These are phyloP conservation scores for Synanceia verrucosa DNA, from an alignment of 2,797 vertebrate genomes.

Conservation along the genomic window DNA sequence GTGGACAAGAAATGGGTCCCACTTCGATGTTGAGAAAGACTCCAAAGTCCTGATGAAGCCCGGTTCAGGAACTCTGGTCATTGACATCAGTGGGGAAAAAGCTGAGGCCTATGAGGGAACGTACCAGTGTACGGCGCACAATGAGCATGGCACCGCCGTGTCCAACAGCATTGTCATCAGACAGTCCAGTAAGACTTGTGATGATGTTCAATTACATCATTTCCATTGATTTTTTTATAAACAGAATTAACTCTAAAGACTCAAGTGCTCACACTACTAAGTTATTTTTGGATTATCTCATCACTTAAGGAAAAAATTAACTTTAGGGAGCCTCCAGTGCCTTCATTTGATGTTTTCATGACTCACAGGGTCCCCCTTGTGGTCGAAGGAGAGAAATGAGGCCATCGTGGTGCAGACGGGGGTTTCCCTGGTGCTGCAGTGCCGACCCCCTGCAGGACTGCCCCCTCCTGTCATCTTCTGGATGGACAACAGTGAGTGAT, in stretches of 20 bases:
- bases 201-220: neutral
- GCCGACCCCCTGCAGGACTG: conserved; percentile 92
- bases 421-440: conserved; percentile 89
- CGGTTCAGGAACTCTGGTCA: conserved; percentile 90
- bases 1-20: conserved; percentile 95
- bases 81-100: conserved; percentile 93
- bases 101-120: conserved; percentile 93
- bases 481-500: conserved; percentile 97
- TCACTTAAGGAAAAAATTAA: too few species aligned
- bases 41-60: conserved; percentile 89
- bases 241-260: neutral
- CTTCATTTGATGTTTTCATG: conserved; percentile 37
- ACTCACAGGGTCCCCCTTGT: conserved; percentile 93
- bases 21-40: conserved; percentile 95
- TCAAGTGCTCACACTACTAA: neutral
- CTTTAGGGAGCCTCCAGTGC: neutral
- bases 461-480: conserved; percentile 97
- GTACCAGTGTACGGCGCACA: conserved; percentile 94
- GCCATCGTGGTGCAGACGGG: conserved; percentile 88
- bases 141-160: conserved; percentile 91
- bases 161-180: conserved; percentile 93
- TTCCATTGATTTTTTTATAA: neutral
- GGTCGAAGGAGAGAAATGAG: conserved; percentile 96
- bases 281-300: neutral
- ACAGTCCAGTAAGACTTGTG: conserved; percentile 89